Evolutionary conservation across 2,797 vertebrate genomes (phyloP).

Genomic region (Ctenopoma multispine): DNA sequence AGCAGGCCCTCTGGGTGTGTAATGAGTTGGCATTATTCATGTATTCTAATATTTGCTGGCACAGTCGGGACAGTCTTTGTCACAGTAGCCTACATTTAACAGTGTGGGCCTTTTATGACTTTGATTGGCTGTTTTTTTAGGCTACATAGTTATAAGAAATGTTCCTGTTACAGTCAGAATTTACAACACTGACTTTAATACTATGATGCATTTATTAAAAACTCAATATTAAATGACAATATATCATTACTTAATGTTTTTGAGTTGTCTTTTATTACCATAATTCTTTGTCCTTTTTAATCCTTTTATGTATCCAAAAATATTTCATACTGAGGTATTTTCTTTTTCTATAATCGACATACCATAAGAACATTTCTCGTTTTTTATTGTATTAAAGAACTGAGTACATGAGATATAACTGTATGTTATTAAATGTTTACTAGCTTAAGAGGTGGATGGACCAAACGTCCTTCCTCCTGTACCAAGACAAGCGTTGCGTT

Average conservation of each 20-base stretch:
- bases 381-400: no score
- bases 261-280: neutral
- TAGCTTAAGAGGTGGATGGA: neutral
- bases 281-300: no score
- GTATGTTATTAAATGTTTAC: neutral
- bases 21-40: constrained; percentile 60
- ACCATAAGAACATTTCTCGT: no score
- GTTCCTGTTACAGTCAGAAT: no score
- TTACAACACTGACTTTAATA: no score
- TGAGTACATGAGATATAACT: no score
- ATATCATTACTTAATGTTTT: neutral
- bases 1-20: constrained; percentile 20
- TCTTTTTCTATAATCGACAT: no score
- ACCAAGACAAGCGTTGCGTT: neutral
- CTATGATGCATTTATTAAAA: neutral
- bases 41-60: constrained; percentile 27
- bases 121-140: neutral
- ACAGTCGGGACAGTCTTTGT: constrained; percentile 16
- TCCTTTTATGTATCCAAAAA: neutral
- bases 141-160: neutral
- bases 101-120: neutral
- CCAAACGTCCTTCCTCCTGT: constrained; percentile 6
- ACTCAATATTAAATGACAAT: neutral
- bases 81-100: constrained; percentile 6
- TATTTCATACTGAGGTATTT: no score